Conservation (phyloP, 2,113 vertebrate genomes). For the Poecilia latipinna region DNA sequence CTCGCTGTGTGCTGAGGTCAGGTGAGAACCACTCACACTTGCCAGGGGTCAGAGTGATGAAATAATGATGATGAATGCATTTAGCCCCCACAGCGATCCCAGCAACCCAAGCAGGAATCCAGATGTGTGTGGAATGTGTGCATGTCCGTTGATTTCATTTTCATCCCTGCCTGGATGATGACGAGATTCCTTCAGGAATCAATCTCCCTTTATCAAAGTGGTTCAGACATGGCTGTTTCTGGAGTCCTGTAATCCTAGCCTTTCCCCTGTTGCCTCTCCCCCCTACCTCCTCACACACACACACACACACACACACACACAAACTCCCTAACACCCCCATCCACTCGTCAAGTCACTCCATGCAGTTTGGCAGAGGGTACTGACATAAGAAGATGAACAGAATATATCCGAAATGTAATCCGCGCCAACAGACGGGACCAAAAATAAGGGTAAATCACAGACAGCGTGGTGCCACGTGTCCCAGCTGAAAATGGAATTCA, state of each 20-base stretch:
- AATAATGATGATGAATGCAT: slow-evolving; percentile 45
- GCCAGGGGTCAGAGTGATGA: slow-evolving; percentile 48
- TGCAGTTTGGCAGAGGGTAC: slow-evolving; percentile 13
- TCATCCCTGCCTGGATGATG: slow-evolving; percentile 14
- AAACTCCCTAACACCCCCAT: not conserved
- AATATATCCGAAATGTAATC: slow-evolving; percentile 42
- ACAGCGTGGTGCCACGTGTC: slow-evolving; percentile 39
- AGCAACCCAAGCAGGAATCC: slow-evolving; percentile 52
- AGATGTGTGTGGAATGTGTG: slow-evolving; percentile 64
- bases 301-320: too few relatives aligned
- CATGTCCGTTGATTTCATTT: slow-evolving; percentile 7
- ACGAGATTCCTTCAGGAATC: slow-evolving; percentile 31
- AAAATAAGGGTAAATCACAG: slow-evolving; percentile 38
- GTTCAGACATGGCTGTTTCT: slow-evolving; percentile 26
- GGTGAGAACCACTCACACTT: slow-evolving; percentile 29
- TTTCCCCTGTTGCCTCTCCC: slow-evolving; percentile 43
- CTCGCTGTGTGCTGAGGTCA: slow-evolving; percentile 4
- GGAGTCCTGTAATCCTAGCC: slow-evolving; percentile 49
- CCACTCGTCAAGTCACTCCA: slow-evolving; percentile 5
- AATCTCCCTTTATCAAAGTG: slow-evolving; percentile 12
- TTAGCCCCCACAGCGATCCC: slow-evolving; percentile 26
- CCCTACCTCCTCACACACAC: too few relatives aligned
- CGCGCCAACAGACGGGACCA: slow-evolving; percentile 20
- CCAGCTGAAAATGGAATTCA: slow-evolving; percentile 41
- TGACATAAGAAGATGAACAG: slow-evolving; percentile 3